Conservation (phyloP, 2,888 invertebrate genomes). For the Hirtodrosophila histrioides region DNA sequence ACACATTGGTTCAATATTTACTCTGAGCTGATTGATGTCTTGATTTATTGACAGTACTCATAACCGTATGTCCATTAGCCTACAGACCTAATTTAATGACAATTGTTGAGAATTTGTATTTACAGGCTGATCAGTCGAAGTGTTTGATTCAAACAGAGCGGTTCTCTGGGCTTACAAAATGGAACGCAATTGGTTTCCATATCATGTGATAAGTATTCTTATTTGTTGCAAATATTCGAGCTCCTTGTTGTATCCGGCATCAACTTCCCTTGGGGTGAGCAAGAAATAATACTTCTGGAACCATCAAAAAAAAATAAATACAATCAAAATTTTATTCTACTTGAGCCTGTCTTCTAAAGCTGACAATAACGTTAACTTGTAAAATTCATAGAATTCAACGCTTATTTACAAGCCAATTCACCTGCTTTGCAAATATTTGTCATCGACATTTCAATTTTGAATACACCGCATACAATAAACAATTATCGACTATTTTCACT, state of each 20-base stretch:
- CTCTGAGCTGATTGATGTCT: slow-evolving; percentile 56
- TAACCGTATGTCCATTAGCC: slow-evolving; percentile 33
- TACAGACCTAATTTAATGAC: slow-evolving; percentile 44
- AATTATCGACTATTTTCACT: too few relatives aligned
- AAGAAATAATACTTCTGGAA: background rate
- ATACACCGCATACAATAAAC: too few relatives aligned
- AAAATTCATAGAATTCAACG: too few relatives aligned
- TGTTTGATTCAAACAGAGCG: slow-evolving; percentile 18
- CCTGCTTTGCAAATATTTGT: too few relatives aligned
- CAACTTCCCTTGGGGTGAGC: slow-evolving; percentile 65
- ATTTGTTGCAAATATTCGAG: background rate
- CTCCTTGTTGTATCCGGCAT: slow-evolving; percentile 61
- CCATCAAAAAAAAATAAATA: background rate
- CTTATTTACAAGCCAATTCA: too few relatives aligned
- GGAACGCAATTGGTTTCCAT: slow-evolving; percentile 12
- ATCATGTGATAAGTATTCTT: slow-evolving; percentile 11
- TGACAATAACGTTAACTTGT: too few relatives aligned
- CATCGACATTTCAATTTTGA: too few relatives aligned
- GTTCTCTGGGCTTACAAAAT: slow-evolving; percentile 34
- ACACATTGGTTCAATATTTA: slow-evolving; percentile 61
- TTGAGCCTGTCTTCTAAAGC: too few relatives aligned
- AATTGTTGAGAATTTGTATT: slow-evolving; percentile 23
- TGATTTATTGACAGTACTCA: slow-evolving; percentile 56
- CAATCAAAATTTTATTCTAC: too few relatives aligned
- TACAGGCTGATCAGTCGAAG: slow-evolving; percentile 45